A percentile compares a stretch with the other conserved stretches of the same genome.
These are phyloP conservation scores for Agrilus planipennis DNA, from an alignment of 1,140 invertebrate genomes.

Conservation along the genomic window DNA sequence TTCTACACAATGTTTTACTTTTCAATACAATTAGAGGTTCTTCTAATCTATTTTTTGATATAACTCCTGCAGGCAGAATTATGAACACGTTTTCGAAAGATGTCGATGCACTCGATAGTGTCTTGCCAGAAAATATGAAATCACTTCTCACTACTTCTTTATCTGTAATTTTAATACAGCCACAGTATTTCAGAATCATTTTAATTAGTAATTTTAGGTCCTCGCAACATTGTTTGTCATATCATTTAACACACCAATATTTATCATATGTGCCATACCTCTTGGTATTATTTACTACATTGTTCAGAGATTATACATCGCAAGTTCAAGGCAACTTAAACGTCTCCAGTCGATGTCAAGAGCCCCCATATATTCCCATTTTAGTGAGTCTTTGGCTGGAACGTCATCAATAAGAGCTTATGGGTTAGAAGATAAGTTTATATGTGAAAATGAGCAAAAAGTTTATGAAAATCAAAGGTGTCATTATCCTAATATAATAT, in stretches of 20 bases:
- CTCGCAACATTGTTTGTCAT: constrained; percentile 77
- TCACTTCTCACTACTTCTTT: constrained; percentile 61
- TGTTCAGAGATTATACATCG: constrained; percentile 87
- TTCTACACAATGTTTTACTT: constrained; percentile 66
- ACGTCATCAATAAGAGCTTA: constrained; percentile 66
- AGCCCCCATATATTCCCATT: constrained; percentile 94
- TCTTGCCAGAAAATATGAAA: constrained; percentile 52
- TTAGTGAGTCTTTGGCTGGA: constrained; percentile 79
- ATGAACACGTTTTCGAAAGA: constrained; percentile 79
- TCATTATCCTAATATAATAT: constrained; percentile 71
- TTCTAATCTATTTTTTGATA: constrained; percentile 67
- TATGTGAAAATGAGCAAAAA: constrained; percentile 65
- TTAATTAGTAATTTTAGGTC: constrained; percentile 44
- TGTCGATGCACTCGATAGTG: constrained; percentile 50
- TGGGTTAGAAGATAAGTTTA: constrained; percentile 62
- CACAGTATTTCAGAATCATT: background rate
- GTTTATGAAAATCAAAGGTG: constrained; percentile 72
- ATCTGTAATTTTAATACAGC: constrained; percentile 47
- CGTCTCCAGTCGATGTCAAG: constrained; percentile 87
- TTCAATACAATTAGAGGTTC: constrained; percentile 58
- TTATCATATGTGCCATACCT: constrained; percentile 67
- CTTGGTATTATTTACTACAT: constrained; percentile 79
- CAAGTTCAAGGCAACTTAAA: constrained; percentile 87
- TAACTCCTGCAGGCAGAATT: constrained; percentile 74
- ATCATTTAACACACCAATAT: constrained; percentile 75